phyloP scores from a whole-genome alignment of 2,113 vertebrate species.

The Muntiacus muntjak region DNA sequence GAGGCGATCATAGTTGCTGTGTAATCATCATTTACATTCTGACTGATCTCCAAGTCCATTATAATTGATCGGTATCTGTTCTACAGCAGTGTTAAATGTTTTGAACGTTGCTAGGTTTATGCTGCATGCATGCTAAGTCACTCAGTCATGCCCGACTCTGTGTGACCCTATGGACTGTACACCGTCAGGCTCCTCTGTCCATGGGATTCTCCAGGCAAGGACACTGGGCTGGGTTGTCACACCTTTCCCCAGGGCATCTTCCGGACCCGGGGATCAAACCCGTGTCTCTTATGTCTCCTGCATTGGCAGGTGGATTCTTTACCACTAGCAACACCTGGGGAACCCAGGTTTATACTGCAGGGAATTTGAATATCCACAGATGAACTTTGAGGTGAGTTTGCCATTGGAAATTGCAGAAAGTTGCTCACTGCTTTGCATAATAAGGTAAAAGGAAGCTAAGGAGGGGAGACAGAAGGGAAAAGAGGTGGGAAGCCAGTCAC shows the following conservation, averaged over 20 bases:
- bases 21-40: not conserved
- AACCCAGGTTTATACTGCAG: not conserved
- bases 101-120: not conserved
- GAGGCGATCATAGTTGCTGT: not conserved
- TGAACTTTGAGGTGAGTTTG: not conserved
- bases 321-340: not conserved
- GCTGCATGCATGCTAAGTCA: not conserved
- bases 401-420: not conserved
- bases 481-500: too few species aligned
- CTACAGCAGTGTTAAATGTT: not conserved
- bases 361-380: not conserved
- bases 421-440: not conserved
- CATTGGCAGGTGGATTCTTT: not conserved
- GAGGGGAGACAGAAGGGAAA: not conserved
- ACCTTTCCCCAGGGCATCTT: not conserved
- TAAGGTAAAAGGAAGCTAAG: not conserved
- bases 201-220: not conserved
- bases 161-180: not conserved
- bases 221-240: not conserved
- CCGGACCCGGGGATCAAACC: not conserved
- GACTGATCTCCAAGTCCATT: not conserved
- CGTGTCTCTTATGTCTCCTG: not conserved
- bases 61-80: not conserved
- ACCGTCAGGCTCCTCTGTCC: accelerated
- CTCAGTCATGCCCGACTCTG: accelerated